phyloP scores from a whole-genome alignment of 2,113 vertebrate species.

The Tachysurus fulvidraco region DNA sequence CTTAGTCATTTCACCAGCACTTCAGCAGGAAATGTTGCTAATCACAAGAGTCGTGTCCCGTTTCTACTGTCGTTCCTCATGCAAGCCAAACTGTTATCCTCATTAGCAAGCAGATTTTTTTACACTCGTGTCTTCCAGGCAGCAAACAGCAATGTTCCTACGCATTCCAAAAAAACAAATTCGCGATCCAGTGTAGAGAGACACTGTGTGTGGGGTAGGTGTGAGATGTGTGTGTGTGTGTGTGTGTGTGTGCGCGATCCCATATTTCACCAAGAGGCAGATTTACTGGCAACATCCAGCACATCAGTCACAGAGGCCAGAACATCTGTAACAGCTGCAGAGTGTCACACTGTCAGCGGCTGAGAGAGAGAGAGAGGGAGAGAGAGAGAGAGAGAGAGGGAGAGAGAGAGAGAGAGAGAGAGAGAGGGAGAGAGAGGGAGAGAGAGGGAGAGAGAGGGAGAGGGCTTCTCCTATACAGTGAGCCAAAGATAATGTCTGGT shows the following conservation, averaged over 20 bases:
- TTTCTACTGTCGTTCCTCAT: not conserved
- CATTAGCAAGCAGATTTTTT: not conserved
- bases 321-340: constrained; percentile 47
- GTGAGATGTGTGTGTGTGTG: constrained; percentile 27
- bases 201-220: constrained; percentile 33
- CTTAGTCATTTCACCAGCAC: not conserved
- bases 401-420: constrained; percentile 30
- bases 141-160: not conserved
- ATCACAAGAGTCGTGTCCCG: not conserved
- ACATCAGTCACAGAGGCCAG: constrained; percentile 42
- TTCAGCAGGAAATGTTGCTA: not conserved
- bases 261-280: constrained; percentile 29
- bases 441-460: constrained; percentile 56
- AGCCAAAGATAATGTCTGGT: constrained; percentile 57
- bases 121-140: not conserved
- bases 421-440: constrained; percentile 59
- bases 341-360: constrained; percentile 37
- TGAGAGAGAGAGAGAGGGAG: constrained; percentile 27
- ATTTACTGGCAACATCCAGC: constrained; percentile 38
- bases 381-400: constrained; percentile 65
- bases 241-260: constrained; percentile 29
- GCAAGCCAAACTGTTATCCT: not conserved
- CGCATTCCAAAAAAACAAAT: not conserved
- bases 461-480: constrained; percentile 40
- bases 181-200: not conserved